Evolutionary conservation across 1,140 invertebrate genomes (phyloP).

Genomic region (Drosophila takahashii): DNA sequence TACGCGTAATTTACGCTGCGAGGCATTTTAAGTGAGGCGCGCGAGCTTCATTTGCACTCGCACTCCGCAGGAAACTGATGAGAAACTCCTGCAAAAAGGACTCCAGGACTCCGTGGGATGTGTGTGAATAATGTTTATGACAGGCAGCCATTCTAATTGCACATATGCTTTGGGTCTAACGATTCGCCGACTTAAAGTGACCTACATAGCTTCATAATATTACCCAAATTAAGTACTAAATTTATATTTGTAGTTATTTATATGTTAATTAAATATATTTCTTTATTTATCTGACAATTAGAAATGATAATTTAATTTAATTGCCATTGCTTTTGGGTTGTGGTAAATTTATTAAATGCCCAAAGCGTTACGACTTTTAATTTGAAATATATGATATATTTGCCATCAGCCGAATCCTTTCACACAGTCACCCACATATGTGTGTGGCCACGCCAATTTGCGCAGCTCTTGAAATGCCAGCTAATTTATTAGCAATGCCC

Average conservation of each 20-base stretch:
- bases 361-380: constrained; percentile 22
- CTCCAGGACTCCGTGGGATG: neutral
- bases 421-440: constrained; percentile 45
- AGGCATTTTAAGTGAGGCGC: constrained; percentile 46
- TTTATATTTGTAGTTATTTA: too few species aligned
- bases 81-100: neutral
- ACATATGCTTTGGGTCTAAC: constrained; percentile 20
- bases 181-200: constrained; percentile 1
- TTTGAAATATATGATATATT: constrained; percentile 69
- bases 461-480: constrained; percentile 61
- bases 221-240: constrained; percentile 6
- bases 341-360: constrained; percentile 26
- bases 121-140: constrained; percentile 19
- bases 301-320: constrained; percentile 33
- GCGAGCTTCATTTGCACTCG: constrained; percentile 54
- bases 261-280: neutral
- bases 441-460: constrained; percentile 53
- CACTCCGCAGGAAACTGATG: constrained; percentile 25
- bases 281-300: constrained; percentile 18
- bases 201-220: neutral
- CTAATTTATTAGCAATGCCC: constrained; percentile 73
- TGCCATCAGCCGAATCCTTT: constrained; percentile 23
- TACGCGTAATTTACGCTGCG: constrained; percentile 78
- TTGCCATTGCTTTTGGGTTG: constrained; percentile 12
- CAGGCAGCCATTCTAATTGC: constrained; percentile 1